A percentile compares a stretch with the other conserved stretches of the same genome.
phyloP scores from a whole-genome alignment of 2,797 vertebrate genomes.

The Hybognathus amarus region DNA sequence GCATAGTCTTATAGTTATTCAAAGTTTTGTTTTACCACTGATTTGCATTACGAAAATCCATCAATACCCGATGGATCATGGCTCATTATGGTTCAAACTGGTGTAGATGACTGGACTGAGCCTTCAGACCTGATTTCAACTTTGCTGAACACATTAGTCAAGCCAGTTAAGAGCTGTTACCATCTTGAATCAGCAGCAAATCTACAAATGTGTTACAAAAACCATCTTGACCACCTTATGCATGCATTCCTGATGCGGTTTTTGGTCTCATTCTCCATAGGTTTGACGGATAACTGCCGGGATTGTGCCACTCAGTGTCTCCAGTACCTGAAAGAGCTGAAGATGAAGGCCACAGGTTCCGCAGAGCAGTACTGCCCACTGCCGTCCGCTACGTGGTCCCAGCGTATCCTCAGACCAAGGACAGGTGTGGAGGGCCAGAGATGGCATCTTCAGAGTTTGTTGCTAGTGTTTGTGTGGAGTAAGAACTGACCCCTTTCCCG shows the following conservation, averaged over 20 bases:
- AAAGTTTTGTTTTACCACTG: neutral
- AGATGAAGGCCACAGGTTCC: slow-evolving; percentile 72
- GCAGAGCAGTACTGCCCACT: slow-evolving; percentile 70
- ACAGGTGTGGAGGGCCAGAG: slow-evolving; percentile 63
- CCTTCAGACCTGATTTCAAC: neutral
- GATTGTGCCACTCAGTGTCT: slow-evolving; percentile 76
- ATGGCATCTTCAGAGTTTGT: neutral
- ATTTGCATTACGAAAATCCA: neutral
- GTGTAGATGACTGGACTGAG: neutral
- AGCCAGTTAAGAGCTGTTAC: neutral
- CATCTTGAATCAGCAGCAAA: neutral
- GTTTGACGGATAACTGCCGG: slow-evolving; percentile 74
- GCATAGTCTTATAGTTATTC: neutral
- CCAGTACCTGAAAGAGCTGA: slow-evolving; percentile 77
- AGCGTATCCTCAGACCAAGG: slow-evolving; percentile 73
- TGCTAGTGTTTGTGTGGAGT: neutral
- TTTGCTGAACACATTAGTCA: neutral
- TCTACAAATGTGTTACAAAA: neutral
- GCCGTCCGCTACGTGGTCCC: slow-evolving; percentile 69
- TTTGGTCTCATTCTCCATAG: slow-evolving; percentile 56
- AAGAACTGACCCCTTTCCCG: neutral
- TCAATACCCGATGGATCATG: neutral
- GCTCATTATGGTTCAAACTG: neutral
- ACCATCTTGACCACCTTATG: neutral
- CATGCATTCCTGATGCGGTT: neutral